These are phyloP conservation scores for Callipepla californica DNA, from an alignment of 2,113 vertebrate species.

Conservation along the genomic window DNA sequence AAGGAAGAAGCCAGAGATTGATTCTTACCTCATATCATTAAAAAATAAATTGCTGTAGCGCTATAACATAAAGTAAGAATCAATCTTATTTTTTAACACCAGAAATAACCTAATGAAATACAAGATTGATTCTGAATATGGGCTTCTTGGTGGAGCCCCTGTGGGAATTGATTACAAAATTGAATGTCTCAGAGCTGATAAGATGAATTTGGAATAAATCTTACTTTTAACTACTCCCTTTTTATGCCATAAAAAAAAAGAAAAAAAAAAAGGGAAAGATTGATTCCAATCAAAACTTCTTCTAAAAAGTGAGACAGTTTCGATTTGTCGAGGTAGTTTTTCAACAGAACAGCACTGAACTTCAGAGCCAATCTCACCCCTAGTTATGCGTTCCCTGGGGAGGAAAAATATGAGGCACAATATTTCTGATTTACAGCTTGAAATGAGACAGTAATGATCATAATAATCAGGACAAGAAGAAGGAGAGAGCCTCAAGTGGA, in stretches of 20 bases:
- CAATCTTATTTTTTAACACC: conserved; percentile 81
- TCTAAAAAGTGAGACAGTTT: conserved; percentile 71
- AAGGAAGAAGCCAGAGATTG: conserved; percentile 67
- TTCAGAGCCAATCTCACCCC: conserved; percentile 67
- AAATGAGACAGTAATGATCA: conserved; percentile 74
- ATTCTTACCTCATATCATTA: conserved; percentile 81
- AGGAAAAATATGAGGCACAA: conserved; percentile 66
- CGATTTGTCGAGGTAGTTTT: conserved; percentile 70
- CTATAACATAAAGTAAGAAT: conserved; percentile 80
- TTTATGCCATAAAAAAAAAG: conserved; percentile 72
- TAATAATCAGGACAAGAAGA: conserved; percentile 72
- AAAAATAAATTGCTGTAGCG: conserved; percentile 78
- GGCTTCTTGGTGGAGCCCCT: conserved; percentile 76
- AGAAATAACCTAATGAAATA: conserved; percentile 80
- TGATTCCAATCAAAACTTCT: conserved; percentile 79
- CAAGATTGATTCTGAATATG: conserved; percentile 79
- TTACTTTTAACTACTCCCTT: conserved; percentile 78
- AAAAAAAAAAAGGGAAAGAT: conserved; percentile 19
- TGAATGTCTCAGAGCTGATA: conserved; percentile 77
- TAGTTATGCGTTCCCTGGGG: conserved; percentile 40
- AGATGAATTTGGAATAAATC: conserved; percentile 81
- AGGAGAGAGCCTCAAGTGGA: conserved; percentile 66
- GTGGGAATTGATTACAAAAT: conserved; percentile 79
- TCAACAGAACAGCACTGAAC: conserved; percentile 62
- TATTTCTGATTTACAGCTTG: conserved; percentile 73